Conservation (phyloP, 2,797 vertebrate genomes). For the Cygnus olor region DNA sequence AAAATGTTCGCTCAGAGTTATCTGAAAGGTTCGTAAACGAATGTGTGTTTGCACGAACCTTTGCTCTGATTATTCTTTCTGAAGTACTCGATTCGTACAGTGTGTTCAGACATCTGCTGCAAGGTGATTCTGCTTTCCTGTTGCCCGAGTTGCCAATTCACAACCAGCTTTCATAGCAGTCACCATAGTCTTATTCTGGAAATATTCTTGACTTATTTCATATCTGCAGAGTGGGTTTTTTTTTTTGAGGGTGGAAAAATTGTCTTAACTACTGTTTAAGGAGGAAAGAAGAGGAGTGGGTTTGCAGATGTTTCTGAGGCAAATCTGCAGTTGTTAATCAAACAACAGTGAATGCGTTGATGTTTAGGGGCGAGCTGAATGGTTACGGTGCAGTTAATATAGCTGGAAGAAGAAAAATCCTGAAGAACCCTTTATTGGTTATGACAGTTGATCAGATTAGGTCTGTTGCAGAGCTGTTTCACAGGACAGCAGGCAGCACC, state of each 20-base stretch:
- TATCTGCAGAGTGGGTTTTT: neutral
- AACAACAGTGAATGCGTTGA: neutral
- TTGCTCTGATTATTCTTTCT: neutral
- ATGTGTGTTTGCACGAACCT: neutral
- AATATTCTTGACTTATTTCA: neutral
- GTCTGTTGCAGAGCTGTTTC: neutral
- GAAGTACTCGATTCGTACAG: neutral
- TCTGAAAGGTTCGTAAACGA: neutral
- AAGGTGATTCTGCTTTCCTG: neutral
- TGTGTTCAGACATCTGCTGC: neutral
- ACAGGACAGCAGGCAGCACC: neutral
- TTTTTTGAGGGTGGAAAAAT: neutral
- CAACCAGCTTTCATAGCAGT: neutral
- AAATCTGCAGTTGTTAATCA: neutral
- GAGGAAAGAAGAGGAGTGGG: neutral
- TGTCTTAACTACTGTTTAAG: neutral
- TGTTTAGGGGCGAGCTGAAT: neutral
- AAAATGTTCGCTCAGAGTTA: neutral
- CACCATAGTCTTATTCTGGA: neutral
- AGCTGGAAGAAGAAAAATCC: neutral
- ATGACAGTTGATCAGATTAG: neutral
- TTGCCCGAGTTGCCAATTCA: neutral
- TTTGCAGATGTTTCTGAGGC: slow-evolving; percentile 6
- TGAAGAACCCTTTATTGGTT: neutral
- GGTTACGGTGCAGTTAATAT: neutral